These are phyloP conservation scores for Pachycephala philippinensis DNA, from an alignment of 2,113 vertebrate genomes.

Conservation along the genomic window DNA sequence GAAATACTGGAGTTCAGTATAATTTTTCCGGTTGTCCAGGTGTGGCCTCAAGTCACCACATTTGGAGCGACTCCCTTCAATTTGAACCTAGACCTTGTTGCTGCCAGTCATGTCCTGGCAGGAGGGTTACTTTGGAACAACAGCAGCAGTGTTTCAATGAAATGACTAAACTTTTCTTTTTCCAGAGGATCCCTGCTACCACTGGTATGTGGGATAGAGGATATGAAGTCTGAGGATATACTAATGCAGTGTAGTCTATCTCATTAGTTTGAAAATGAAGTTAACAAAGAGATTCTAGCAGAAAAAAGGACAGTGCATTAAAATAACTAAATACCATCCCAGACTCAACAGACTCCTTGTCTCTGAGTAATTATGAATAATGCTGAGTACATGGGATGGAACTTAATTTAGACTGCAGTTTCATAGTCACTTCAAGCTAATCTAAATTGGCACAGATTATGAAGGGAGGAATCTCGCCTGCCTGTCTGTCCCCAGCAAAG, in stretches of 20 bases:
- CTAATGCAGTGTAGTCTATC: neutral
- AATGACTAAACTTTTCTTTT: neutral
- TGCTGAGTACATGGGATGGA: neutral
- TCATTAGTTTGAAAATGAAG: neutral
- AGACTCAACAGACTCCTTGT: neutral
- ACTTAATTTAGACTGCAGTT: conserved; percentile 33
- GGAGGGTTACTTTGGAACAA: neutral
- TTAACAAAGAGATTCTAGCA: neutral
- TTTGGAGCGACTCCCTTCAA: neutral
- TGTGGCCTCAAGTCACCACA: neutral
- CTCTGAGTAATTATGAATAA: conserved; percentile 14
- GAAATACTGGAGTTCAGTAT: neutral
- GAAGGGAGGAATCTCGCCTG: neutral
- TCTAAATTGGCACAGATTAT: neutral
- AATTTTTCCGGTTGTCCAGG: neutral
- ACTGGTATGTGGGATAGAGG: neutral
- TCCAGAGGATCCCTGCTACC: neutral
- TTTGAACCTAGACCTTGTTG: neutral
- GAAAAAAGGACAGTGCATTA: neutral
- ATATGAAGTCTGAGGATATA: neutral
- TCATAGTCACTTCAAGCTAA: conserved; percentile 18
- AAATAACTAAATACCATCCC: neutral
- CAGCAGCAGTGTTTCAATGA: neutral
- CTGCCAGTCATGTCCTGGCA: neutral
- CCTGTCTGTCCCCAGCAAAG: neutral